These are phyloP conservation scores for Indri indri DNA, from an alignment of 2,113 vertebrate species.

Conservation along the genomic window DNA sequence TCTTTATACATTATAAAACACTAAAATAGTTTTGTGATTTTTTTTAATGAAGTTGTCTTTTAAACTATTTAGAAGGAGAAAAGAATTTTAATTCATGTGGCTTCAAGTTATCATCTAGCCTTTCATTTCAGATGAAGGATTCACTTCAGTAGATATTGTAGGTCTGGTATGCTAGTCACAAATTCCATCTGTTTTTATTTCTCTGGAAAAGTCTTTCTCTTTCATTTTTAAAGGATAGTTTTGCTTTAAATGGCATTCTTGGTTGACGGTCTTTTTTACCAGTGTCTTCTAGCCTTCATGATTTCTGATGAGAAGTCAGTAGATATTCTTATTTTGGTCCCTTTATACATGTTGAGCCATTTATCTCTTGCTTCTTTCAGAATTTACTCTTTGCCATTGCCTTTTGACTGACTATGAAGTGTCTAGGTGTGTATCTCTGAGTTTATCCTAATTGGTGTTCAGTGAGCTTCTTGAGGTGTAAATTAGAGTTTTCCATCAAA, in stretches of 20 bases:
- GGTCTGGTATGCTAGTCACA: background rate
- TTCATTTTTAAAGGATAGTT: background rate
- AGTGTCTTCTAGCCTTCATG: background rate
- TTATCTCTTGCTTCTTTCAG: background rate
- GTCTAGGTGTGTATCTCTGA: background rate
- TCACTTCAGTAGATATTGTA: background rate
- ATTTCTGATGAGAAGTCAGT: background rate
- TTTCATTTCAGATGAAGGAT: background rate
- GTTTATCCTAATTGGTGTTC: background rate
- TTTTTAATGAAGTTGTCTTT: background rate
- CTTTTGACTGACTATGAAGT: background rate
- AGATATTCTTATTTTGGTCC: background rate
- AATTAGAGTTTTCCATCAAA: slow-evolving; percentile 11
- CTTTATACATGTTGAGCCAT: background rate
- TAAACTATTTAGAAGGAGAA: background rate
- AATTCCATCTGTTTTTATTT: background rate
- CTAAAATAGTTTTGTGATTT: background rate
- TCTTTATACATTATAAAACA: background rate
- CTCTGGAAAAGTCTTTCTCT: background rate
- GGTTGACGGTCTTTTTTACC: background rate
- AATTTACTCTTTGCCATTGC: background rate
- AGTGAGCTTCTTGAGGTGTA: background rate
- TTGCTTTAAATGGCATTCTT: background rate
- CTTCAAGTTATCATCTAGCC: background rate
- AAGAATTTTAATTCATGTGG: background rate